Base-by-base conservation (phyloP, 2,888 invertebrate genomes). In the Macrosiphum euphorbiae region DNA sequence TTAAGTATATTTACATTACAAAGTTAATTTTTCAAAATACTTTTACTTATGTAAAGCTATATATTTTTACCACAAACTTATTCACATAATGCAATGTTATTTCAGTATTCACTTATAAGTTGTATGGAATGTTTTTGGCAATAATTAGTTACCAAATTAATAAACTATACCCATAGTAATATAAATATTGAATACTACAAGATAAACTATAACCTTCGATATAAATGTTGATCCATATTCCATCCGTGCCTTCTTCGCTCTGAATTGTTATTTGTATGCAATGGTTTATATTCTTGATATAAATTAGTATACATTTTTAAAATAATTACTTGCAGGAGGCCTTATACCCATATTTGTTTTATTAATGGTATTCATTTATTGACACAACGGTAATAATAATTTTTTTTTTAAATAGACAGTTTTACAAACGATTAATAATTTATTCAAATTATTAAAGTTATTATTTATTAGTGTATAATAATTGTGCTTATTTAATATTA, bases 171-270 rank as follows among this genome's bases (percentile, higher is more conserved):
- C 13, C 11, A 61, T 61, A 4, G 28, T 67, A 67, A 67, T n/a
- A 67, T 4, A 67, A n/a, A 67, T n/a, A 13, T 47, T 47, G 10
- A 11, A n/a, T 67, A 20, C 35, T 35, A 78, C 20, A n/a, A 67
- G 1, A 67, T 67, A 35, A 35, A 78, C 35, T 35, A 78, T 35
- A 35, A 35, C 35, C 20, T 78, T 35, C 7, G 16, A 67, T n/a
- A 67, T 67, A 67, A 67, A 67, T 67, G 10, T 16, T 67, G 67
- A n/a, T 16, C 7, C n/a, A n/a, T n/a, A n/a, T n/a, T n/a, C n/a
- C 16, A 13, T 13, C 16, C 5, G 0, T 1, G 0, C 7, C 67
- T 16, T 13, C 16, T n/a, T n/a, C 16, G 1, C 16, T n/a, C 16
- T 5, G 16, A 67, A 67, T 67, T n/a, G 16, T 20, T 67, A 5